Evolutionary conservation across 2,113 vertebrate species (phyloP), one percentile per base, ranked within the genome.

Genomic region (Alexandromys fortis): DNA sequence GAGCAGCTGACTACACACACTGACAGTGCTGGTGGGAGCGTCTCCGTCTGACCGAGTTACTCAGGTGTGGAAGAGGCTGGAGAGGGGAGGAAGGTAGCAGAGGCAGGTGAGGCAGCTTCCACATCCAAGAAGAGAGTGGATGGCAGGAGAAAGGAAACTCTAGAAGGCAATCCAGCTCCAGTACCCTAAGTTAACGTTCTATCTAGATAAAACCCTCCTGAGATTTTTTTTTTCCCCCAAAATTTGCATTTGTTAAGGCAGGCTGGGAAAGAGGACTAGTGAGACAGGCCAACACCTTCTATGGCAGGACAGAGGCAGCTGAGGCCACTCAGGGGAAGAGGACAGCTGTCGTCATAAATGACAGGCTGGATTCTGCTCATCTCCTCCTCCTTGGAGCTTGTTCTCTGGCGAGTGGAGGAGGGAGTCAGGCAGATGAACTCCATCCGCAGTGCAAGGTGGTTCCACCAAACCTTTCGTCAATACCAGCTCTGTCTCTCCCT

Each of bases 241-340:
- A 65, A 61, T 68, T 28, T 89, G 33, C 45, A 78, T 90, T 92
- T 81, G 73, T n/a, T 49, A 79, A 91, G 49, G 86, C 61, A 90
- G 89, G 45, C 10, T 52, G 65, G 61, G 92, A 72, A 16, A 26
- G 13, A 19, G 21, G 4, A 68, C 24, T 26, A 67, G 65, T 16
- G 26, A 52, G 63, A 52, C 30, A 86, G 73, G n/a, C 38, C 35
- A 49, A 10, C 3, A n/a, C 30, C 55, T 88, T 22, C 67, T 67
- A 19, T 70, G 33, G 65, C 1, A 21, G 42, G 47, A 22, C 42
- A 65, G 76, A 30, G 77, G 82, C 61, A 81, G 68, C 17, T 38
- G 45, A 13, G 24, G 79, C 47, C 0, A 19, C 28, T 24, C 5
- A 12, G 81, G 14, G 1, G 9, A 19, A 0, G 26, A 49, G 19